Conservation (phyloP, 2,797 vertebrate species). For the Hippopotamyrus pictus region DNA sequence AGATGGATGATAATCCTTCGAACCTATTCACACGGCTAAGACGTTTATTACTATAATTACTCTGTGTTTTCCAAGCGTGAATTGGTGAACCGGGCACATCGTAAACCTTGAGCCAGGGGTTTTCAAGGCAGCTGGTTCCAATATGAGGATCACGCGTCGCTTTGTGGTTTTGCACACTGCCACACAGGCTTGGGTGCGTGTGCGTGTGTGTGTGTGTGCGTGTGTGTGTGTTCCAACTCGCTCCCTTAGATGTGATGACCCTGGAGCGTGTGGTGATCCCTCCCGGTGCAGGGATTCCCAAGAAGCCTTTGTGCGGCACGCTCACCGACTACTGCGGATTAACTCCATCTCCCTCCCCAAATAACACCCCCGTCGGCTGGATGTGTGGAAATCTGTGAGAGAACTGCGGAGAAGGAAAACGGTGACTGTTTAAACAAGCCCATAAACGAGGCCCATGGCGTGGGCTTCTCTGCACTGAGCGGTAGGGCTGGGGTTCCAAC, state of each 20-base stretch:
- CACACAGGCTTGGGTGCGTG: not conserved
- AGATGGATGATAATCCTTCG: not conserved
- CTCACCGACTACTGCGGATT: not conserved
- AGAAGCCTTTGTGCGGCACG: no score
- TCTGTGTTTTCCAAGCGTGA: not conserved
- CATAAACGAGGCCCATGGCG: not conserved
- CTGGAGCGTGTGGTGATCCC: not conserved
- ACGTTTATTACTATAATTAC: not conserved
- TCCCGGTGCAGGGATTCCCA: not conserved
- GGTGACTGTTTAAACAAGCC: conserved; percentile 1
- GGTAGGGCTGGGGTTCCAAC: not conserved
- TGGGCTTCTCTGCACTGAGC: not conserved
- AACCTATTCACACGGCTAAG: not conserved
- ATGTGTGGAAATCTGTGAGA: not conserved
- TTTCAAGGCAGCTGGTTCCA: not conserved
- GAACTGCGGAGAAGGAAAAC: not conserved
- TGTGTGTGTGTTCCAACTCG: not conserved
- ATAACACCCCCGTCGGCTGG: not conserved
- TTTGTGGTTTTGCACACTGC: not conserved
- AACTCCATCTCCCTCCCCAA: not conserved
- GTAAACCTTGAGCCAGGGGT: not conserved
- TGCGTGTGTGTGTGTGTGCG: no score
- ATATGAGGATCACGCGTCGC: not conserved
- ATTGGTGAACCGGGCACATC: not conserved
- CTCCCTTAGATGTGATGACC: not conserved